Conservation (phyloP, 2,888 invertebrate species). For the Malacosoma neustria region DNA sequence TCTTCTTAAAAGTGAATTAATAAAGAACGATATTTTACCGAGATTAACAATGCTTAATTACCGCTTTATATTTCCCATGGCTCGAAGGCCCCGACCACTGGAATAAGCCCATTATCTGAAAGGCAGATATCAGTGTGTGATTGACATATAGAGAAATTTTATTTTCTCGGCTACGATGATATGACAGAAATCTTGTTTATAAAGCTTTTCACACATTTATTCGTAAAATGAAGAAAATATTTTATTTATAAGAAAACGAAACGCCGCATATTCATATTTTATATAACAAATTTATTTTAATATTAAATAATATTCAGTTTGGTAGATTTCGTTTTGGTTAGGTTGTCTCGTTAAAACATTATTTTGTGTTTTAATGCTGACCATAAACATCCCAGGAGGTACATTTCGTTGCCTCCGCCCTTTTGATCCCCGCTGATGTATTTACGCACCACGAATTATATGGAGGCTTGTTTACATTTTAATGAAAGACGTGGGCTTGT, state of each 20-base stretch:
- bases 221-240: too few species aligned
- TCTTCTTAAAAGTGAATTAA: not conserved
- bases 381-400: slow-evolving; percentile 38
- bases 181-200: not conserved
- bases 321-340: slow-evolving; percentile 22
- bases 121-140: not conserved
- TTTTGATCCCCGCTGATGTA: slow-evolving; percentile 35
- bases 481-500: slow-evolving; percentile 46
- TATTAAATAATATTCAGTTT: not conserved
- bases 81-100: not conserved
- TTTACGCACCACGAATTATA: slow-evolving; percentile 48
- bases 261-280: not conserved
- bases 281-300: too few species aligned
- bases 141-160: not conserved
- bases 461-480: slow-evolving; percentile 58
- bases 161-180: not conserved
- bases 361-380: slow-evolving; percentile 41
- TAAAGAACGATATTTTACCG: not conserved
- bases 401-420: slow-evolving; percentile 19
- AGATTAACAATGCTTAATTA: not conserved
- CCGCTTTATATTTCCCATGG: not conserved
- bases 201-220: too few species aligned
- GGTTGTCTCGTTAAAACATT: slow-evolving; percentile 29
- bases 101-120: not conserved
- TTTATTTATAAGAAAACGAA: not conserved